phyloP scores from a whole-genome alignment of 1,140 invertebrate genomes.

The Radopholus similis region DNA sequence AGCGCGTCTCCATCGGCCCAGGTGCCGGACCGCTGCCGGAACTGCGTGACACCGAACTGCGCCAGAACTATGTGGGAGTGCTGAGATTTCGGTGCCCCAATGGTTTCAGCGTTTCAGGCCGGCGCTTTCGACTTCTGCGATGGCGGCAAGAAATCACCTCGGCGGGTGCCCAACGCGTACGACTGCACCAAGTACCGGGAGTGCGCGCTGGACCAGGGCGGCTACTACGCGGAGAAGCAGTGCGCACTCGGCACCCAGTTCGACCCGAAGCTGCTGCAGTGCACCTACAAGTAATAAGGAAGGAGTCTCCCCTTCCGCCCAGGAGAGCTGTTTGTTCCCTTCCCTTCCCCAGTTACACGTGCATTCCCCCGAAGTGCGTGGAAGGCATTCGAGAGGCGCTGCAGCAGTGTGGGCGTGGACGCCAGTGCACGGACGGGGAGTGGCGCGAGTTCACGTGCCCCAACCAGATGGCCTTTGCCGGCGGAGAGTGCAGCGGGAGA shows the following conservation, averaged over 20 bases:
- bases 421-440: conserved; percentile 17
- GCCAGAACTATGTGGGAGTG: conserved; percentile 9
- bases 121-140: conserved; percentile 14
- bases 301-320: not conserved
- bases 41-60: not conserved
- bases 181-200: conserved; percentile 23
- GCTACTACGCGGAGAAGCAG: conserved; percentile 25
- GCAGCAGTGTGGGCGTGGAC: conserved; percentile 10
- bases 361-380: conserved; percentile 10
- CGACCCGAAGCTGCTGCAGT: conserved; percentile 4
- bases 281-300: conserved; percentile 16
- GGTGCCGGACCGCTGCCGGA: conserved; percentile 14
- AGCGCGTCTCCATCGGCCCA: not conserved
- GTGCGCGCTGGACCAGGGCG: conserved; percentile 12
- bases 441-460: conserved; percentile 20
- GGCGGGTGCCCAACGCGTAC: conserved; percentile 5
- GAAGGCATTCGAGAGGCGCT: not conserved
- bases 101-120: conserved; percentile 7
- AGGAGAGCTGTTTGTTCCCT: too few species aligned
- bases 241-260: conserved; percentile 19
- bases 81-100: too few species aligned
- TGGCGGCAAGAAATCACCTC: conserved; percentile 12
- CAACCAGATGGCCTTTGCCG: conserved; percentile 24
- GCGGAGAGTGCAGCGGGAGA: conserved; percentile 7
- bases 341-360: not conserved